These are phyloP conservation scores for Rhagium mordax DNA, from an alignment of 2,888 invertebrate species.

Conservation along the genomic window DNA sequence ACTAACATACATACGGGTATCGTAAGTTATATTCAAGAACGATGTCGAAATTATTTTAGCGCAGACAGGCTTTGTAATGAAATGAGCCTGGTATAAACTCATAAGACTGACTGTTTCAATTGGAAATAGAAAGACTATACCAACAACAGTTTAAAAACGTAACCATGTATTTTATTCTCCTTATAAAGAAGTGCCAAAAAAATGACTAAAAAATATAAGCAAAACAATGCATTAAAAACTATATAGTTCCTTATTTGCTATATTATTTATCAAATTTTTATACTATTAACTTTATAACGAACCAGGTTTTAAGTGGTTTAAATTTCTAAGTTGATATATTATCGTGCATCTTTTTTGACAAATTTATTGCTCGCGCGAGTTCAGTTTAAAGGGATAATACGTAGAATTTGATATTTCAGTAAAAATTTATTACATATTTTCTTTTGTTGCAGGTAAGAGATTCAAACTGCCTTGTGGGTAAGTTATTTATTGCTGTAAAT, in stretches of 20 bases:
- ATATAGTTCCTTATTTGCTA: not conserved
- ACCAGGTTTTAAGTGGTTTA: not conserved
- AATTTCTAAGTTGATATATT: slow-evolving; percentile 4
- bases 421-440: slow-evolving; percentile 19
- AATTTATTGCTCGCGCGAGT: slow-evolving; percentile 16
- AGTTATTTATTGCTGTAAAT: slow-evolving; percentile 22
- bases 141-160: no score
- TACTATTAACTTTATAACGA: not conserved
- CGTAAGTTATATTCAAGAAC: no score
- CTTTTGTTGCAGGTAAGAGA: slow-evolving; percentile 32
- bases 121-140: no score
- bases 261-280: slow-evolving; percentile 5
- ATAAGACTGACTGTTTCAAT: no score
- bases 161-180: no score
- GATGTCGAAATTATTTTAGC: no score
- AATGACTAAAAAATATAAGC: no score
- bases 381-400: not conserved
- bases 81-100: no score
- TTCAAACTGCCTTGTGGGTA: not conserved
- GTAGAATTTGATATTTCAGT: slow-evolving; percentile 19
- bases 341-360: slow-evolving; percentile 12
- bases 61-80: no score
- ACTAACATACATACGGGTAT: no score
- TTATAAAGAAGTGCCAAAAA: no score
- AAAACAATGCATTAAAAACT: no score